Conservation (phyloP, 1,140 invertebrate genomes). For the Hesperophylax magnus region DNA sequence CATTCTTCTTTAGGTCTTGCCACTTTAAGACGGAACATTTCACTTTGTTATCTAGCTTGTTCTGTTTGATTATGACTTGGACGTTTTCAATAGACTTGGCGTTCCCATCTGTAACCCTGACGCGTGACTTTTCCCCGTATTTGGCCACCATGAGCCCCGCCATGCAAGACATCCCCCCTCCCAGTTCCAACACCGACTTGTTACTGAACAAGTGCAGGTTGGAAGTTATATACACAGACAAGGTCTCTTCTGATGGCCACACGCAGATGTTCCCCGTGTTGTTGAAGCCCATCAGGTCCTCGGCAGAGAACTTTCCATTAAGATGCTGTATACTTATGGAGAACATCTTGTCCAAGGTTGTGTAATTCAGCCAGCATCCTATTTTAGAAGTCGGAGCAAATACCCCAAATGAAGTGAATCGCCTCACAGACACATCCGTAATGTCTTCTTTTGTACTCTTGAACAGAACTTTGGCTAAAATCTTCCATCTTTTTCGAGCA, state of each 20-base stretch:
- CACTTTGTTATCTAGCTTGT: constrained; percentile 69
- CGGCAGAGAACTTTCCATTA: constrained; percentile 75
- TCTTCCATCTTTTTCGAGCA: constrained; percentile 78
- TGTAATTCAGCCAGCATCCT: constrained; percentile 63
- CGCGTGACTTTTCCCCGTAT: constrained; percentile 72
- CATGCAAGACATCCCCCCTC: constrained; percentile 89
- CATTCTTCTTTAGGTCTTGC: constrained; percentile 60
- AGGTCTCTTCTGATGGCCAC: constrained; percentile 91
- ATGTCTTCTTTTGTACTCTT: constrained; percentile 68
- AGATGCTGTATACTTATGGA: constrained; percentile 65
- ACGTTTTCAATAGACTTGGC: constrained; percentile 84
- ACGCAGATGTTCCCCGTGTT: constrained; percentile 94
- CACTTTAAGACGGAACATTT: constrained; percentile 69
- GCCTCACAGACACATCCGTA: constrained; percentile 68
- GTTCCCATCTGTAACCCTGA: constrained; percentile 86
- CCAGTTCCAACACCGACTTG: constrained; percentile 83
- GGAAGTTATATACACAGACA: constrained; percentile 81
- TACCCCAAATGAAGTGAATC: constrained; percentile 73
- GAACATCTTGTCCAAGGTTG: constrained; percentile 45
- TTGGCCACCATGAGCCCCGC: constrained; percentile 84
- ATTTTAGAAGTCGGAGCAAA: constrained; percentile 62
- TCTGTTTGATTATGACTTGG: constrained; percentile 74
- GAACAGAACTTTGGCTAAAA: constrained; percentile 77
- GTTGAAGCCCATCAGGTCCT: constrained; percentile 87
- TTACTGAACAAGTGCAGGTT: constrained; percentile 77